Evolutionary conservation across 2,113 vertebrate species (phyloP), one percentile per base, ranked within the genome.

Genomic region (human (Homo sapiens)): DNA sequence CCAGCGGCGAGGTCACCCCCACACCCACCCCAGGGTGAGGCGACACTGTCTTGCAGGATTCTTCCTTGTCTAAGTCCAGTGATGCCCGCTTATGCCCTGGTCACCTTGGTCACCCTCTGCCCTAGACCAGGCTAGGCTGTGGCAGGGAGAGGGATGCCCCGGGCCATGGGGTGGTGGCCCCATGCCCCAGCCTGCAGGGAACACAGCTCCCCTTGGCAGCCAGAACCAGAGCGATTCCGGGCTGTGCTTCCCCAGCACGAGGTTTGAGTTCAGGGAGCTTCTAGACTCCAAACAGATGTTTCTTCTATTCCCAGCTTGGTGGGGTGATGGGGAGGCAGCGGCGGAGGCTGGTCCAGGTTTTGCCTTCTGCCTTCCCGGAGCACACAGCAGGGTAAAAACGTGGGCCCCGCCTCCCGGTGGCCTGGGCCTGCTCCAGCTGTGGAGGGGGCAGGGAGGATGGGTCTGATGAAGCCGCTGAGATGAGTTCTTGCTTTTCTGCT

Each of bases 201-300:
- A 20, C 78, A 61, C 45, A 30, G 72, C 76, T 78, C 78, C 52
- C 43, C 70, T 79, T 43, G 70, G 80, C 90, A 82, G 66, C 57
- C 8, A 3, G 88, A 55, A 61, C 57, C 68, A 35, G 84, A 85
- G 25, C 0, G 0, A 5, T 68, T 48, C 32, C 14, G 86, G 93
- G 84, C 52, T 6, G 23, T 9, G 80, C 32, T 90, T 94, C 90
- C 82, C 78, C 83, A 85, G 96, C 64, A 35, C 5, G 10, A 78
- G 52, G 52, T 72, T 78, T 68, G 64, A 38, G 72, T 82, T 70
- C 52, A 6, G 0, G 20, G 75, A 27, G 79, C 30, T 78, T 97
- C 64, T 76, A 87, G 92, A 89, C 92, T 95, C n/a, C 83, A 73
- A 76, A 76, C 96, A 98, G 96, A 86, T 95, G 94, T 96, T 97